Percentiles rank a stretch among this genome's conserved stretches.
Conservation (phyloP, 2,113 vertebrate genomes). For the Psophia crepitans region DNA sequence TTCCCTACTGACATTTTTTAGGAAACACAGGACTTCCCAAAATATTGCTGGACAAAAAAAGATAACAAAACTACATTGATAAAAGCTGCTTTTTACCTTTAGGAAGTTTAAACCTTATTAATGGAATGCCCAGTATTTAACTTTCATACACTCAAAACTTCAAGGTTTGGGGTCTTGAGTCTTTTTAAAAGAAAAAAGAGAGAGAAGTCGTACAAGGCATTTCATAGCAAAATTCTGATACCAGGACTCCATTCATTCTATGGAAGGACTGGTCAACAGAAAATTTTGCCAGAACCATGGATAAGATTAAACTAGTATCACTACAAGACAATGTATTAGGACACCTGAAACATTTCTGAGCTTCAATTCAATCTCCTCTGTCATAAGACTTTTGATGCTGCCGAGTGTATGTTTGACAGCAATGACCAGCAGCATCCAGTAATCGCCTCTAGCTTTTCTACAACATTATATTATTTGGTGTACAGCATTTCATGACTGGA, state of each 20-base stretch:
- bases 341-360: neutral
- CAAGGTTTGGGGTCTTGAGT: too few species aligned
- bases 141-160: neutral
- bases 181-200: too few species aligned
- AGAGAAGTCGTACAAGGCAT: neutral
- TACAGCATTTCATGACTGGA: neutral
- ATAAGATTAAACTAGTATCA: neutral
- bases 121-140: neutral
- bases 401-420: neutral
- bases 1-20: neutral
- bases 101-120: neutral
- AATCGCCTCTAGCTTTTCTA: neutral
- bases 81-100: neutral
- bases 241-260: neutral
- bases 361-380: neutral
- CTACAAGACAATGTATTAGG: rapidly evolving
- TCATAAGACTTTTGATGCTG: neutral
- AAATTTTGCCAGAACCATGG: rapidly evolving
- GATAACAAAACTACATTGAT: neutral
- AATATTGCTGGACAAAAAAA: neutral
- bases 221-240: neutral
- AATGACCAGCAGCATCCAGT: neutral
- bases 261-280: neutral
- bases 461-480: neutral
- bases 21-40: neutral